Evolutionary conservation across 1,140 invertebrate genomes (phyloP).

Genomic region (Acromyrmex heyeri): DNA sequence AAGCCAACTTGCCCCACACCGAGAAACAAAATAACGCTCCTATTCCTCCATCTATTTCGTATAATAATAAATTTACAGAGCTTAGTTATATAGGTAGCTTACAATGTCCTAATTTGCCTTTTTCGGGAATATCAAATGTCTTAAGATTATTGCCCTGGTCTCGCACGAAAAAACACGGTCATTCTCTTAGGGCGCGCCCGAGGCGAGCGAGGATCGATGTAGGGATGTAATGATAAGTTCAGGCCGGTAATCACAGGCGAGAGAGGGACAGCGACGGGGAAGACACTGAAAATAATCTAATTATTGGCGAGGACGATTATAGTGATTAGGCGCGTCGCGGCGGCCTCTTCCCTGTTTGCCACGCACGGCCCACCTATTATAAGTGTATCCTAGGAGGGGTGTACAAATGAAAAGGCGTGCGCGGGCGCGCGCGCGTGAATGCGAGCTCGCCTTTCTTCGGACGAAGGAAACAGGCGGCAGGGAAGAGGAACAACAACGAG

Average conservation of each 20-base stretch:
- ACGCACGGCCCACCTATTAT: conserved; percentile 71
- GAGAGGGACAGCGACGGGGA: conserved; percentile 59
- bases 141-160: conserved; percentile 30
- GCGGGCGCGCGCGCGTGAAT: conserved; percentile 45
- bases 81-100: not conserved
- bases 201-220: conserved; percentile 54
- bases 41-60: not conserved
- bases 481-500: conserved; percentile 62
- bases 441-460: conserved; percentile 63
- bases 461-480: conserved; percentile 63
- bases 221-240: conserved; percentile 77
- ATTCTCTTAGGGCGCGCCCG: conserved; percentile 42
- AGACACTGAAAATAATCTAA: conserved; percentile 79
- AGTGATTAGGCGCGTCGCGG: conserved; percentile 74
- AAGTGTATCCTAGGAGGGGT: conserved; percentile 70
- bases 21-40: not conserved
- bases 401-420: conserved; percentile 77
- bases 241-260: conserved; percentile 62
- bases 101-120: conserved; percentile 45
- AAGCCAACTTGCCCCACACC: not conserved
- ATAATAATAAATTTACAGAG: conserved; percentile 30
- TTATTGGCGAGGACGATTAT: conserved; percentile 77
- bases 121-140: conserved; percentile 53
- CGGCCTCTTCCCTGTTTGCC: conserved; percentile 58
- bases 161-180: conserved; percentile 32